Evolutionary conservation across 2,888 invertebrate species (phyloP), one percentile per base, ranked within the genome.

Genomic region (Drosophila tanythrix): DNA sequence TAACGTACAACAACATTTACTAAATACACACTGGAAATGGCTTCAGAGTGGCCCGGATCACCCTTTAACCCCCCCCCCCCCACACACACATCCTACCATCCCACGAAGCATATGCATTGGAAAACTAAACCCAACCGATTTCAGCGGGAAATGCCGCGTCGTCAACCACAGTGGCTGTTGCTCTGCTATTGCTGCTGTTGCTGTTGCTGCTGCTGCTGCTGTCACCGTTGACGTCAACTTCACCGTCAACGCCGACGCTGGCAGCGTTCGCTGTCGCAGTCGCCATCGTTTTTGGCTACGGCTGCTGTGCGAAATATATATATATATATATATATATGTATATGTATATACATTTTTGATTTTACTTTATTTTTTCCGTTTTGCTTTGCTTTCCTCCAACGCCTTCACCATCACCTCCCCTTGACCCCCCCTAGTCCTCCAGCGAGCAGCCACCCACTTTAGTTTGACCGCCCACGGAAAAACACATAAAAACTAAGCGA

Each of bases 11-110:
- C 76, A 84, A 75, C 84, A 83, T 71, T 87, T 84, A 82, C 89
- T 89, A 85, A 85, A 85, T 89, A 89, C 85, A 89, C 89, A 85
- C 88, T 85, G 85, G 85, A 85, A 84, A 87, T 88, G 76, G 84
- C 63, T 70, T 27, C 48, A 15, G 35, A 25, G 35, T 52, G 43
- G 46, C 25, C 7, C 48, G n/a, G 8, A 21, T 55, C 36, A n/a
- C 31, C 29, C 46, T 25, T 25, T 15, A 15, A 35, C 25, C 40
- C 11, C 56, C 33, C 2, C 18, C 18, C 10, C 8, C 21, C 52
- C 29, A 8, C 21, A 7, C 3, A 10, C 33, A 10, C 27, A 21
- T 10, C 10, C 50, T 33, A 15, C 29, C 11, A 53, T 31, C 56
- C 55, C 59, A 57, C 66, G 46, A 46, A 70, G 84, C 63, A 80